Conservation (phyloP, 2,797 vertebrate species). For the Lepus townsendii region DNA sequence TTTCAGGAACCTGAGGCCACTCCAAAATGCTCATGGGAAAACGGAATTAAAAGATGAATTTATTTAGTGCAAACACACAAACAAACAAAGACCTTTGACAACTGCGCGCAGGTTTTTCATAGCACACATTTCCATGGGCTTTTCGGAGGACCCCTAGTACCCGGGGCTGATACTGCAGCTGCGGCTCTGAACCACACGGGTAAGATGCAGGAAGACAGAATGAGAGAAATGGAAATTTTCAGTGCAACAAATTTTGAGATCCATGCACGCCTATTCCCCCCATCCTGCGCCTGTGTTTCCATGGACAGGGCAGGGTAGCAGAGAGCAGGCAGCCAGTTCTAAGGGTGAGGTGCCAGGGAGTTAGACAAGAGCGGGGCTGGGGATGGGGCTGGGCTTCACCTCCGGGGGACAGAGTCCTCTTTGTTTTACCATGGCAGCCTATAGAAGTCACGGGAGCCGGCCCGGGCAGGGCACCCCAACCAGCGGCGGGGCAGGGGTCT, state of each 20-base stretch:
- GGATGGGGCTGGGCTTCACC: background rate
- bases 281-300: slow-evolving; percentile 4
- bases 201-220: too few species aligned
- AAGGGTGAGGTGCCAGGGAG: background rate
- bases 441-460: background rate
- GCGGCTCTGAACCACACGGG: background rate
- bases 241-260: too few species aligned
- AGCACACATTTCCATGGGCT: too few species aligned
- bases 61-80: too few species aligned
- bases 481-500: background rate
- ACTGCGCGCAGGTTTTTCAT: too few species aligned
- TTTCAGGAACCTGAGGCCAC: slow-evolving; percentile 8
- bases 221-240: too few species aligned
- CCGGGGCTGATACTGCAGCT: background rate
- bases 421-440: background rate
- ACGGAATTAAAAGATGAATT: too few species aligned
- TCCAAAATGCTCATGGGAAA: too few species aligned
- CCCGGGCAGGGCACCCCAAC: too few species aligned
- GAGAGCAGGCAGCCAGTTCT: background rate
- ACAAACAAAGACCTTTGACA: too few species aligned
- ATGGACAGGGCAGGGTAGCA: background rate
- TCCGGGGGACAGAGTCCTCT: background rate
- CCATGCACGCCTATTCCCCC: background rate
- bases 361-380: slow-evolving; percentile 39
- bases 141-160: too few species aligned